Base-by-base conservation (phyloP, 1,140 invertebrate genomes). In the Papilio dardanus region DNA sequence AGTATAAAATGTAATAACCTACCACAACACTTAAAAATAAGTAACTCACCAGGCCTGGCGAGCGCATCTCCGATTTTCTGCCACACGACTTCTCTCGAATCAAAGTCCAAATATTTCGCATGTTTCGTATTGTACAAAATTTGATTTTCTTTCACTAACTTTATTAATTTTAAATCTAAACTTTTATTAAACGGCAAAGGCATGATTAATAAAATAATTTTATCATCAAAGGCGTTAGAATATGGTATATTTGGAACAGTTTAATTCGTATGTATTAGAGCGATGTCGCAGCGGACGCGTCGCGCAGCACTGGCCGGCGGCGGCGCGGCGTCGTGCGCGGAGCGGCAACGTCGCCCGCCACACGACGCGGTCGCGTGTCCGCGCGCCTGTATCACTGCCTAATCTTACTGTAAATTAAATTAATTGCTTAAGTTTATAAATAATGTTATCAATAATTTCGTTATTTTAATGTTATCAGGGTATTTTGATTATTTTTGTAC, bases 41-140 rank as follows among this genome's bases (percentile, higher is more conserved):
- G 24, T 37, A 76, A 85, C 79, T 85, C 77, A 91, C 90, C 86
- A 37, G 89, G 88, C 31, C 87, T 79, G 46, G 82, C 84, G 24
- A 92, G 67, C 1, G 76, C 74, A 54, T 92, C 91, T 12, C 88
- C 88, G 30, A 92, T 92, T 73, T 88, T 91, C 75, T 92, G 88
- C 91, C 91, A 92, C 19, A 88, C 80, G 0, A 91, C 89, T 76
- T 91, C 89, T 74, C 87, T 84, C 0, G 85, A 77, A 69, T 92
- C 88, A 62, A 87, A 87, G 69, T 91, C 86, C 73, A 90, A 33
- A 66, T 92, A 90, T 75, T 89, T 90, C 0, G 83, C 76, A 35
- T 90, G 82, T 30, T 83, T 87, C 0, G 81, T 69, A 46, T 91
- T 85, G 80, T 92, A 92, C 6, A 92, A 66, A 7, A 91, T 86